Evolutionary conservation across 2,888 invertebrate genomes (phyloP).

Genomic region (Meiosimyza platycephala): DNA sequence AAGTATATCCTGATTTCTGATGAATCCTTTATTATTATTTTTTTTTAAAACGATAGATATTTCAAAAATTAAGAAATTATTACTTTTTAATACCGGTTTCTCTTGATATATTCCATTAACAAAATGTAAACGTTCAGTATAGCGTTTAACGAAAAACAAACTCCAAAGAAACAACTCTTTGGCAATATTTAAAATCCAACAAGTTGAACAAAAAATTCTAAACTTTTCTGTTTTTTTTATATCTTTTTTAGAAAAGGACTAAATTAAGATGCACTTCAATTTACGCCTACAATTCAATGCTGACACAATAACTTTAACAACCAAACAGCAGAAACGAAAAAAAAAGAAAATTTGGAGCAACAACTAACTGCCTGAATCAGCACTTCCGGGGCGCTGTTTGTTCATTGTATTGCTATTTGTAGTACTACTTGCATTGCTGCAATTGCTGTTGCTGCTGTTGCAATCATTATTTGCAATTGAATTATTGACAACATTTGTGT

Average conservation of each 20-base stretch:
- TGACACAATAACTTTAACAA: background rate
- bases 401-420: conserved; percentile 36
- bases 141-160: background rate
- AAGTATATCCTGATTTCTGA: no score
- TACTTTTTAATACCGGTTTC: no score
- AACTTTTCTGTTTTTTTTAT: no score
- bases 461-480: conserved; percentile 45
- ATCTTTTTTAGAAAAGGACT: background rate
- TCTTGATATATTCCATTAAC: background rate
- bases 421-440: conserved; percentile 38
- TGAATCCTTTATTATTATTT: no score
- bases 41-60: no score
- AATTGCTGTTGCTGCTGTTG: conserved; percentile 30
- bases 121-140: background rate
- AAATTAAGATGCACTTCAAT: background rate
- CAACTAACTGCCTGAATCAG: conserved; percentile 48
- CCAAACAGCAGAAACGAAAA: conserved; percentile 24
- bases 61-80: no score
- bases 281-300: background rate
- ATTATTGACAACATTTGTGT: conserved; percentile 48
- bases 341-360: conserved; percentile 22
- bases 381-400: conserved; percentile 43
- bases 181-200: no score
- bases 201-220: no score
- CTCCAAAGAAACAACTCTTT: background rate